Evolutionary conservation across 2,797 vertebrate species (phyloP), one percentile per base, ranked within the genome.

Genomic region (Myripristis murdjan): DNA sequence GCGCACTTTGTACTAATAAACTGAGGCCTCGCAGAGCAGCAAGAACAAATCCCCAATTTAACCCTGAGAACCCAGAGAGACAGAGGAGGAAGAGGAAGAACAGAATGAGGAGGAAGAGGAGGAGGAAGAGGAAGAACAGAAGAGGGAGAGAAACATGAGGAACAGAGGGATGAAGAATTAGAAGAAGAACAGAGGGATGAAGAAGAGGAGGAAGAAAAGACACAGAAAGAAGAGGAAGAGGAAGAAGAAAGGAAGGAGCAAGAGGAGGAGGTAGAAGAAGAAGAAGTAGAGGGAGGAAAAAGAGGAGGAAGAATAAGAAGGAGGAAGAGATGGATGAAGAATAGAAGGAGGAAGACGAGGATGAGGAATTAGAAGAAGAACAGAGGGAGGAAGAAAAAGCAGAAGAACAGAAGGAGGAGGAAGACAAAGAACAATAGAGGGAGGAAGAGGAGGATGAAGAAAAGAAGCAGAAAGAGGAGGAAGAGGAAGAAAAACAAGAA

Each of bases 31-130:
- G 14, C 43, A 69, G 77, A 89, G 81, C 79, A 67, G 68, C 59
- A 44, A 33, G 56, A 81, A 63, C 82, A 87, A 89, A 93, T 91
- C 84, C 87, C 61, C 3, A 78, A 77, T 66, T 89, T 87, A 89
- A 92, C 87, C 83, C 24, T 54, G 69, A 76, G 84, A 77, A 61
- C 77, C 43, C n/a, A n/a, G n/a, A n/a, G n/a, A n/a, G n/a, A n/a
- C n/a, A n/a, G 31, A 20, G 47, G 64, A 81, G 67, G 57, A 51
- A 0, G 53, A 49, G 49, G 62, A 64, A 18, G 20, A 18, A 62
- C 31, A 23, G 43, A 14, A 75, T 33, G 70, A 73, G 72, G 77
- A 20, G 63, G 18, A 33, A 14, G 49, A 49, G 20, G 20, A n/a
- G 47, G 37, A 62, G n/a, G 31, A 6, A n/a, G 41, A 3, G 11